Evolutionary conservation across 2,888 invertebrate genomes (phyloP), one percentile per base, ranked within the genome.

Genomic region (Alloscopus bannaensis): DNA sequence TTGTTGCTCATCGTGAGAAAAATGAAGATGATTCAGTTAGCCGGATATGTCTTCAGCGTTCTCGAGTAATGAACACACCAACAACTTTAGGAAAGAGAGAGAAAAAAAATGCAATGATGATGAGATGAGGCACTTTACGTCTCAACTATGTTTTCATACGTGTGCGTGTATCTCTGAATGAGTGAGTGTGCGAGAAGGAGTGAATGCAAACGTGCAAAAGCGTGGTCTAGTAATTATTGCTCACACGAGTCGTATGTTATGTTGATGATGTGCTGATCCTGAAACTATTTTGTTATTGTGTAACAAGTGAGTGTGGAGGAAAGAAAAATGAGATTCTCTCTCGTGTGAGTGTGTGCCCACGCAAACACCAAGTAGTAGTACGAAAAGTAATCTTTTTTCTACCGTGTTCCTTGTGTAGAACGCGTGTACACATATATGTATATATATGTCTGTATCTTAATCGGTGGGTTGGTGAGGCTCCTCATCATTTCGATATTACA

Each of bases 1-100:
- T 76, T 52, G 57, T 75, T 75, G 75, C 75, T 75, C 75, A 75
- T 75, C 75, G 76, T 76, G 76, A 76, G 76, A 76, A 76, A 76
- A 76, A 76, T 68, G 59, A 75, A 60, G 66, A 75, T 55, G 76
- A 76, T 76, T 76, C 76, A 76, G 76, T 76, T 76, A 76, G 76
- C 76, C 76, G 76, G 76, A 76, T 47, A 47, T 76, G 68, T 68
- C 59, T 36, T 66, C 29, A 24, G 55, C 11, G 24, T 47, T 47
- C 26, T 60, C 28, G 45, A 47, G 45, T 47, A n/a, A n/a, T n/a
- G 65, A 22, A 36, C 16, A 11, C n/a, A 40, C 18, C 40, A 62
- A 22, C 26, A 62, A 62, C 18, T 65, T 65, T 11, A 59, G 18
- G 20, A 11, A 57, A 36, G 16, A 36, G 20, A 36, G 31, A 59